Conservation (phyloP, 2,797 vertebrate species). For the Pogonophryne albipinna region DNA sequence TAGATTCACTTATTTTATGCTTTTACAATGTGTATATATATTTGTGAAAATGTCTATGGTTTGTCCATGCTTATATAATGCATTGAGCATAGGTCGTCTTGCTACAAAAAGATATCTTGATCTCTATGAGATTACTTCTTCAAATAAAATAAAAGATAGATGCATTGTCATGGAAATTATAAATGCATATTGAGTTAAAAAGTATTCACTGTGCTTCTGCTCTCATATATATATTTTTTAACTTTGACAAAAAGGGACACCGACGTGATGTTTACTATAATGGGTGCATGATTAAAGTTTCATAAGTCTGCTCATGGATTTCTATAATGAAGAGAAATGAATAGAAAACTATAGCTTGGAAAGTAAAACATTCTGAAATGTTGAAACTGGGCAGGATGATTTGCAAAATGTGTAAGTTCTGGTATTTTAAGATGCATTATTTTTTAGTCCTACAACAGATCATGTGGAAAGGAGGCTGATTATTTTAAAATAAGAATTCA, state of each 20-base stretch:
- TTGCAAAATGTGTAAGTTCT: neutral
- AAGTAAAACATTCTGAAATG: neutral
- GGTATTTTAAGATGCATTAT: neutral
- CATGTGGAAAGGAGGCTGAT: neutral
- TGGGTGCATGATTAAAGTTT: conserved; percentile 1
- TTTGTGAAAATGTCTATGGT: neutral
- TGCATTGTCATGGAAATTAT: neutral
- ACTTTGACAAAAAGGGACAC: neutral
- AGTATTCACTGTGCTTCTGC: no score
- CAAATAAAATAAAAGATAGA: neutral
- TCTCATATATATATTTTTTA: neutral
- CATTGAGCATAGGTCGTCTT: neutral
- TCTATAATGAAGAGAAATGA: neutral
- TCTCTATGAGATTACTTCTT: neutral
- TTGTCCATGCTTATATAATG: neutral
- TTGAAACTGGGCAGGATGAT: neutral
- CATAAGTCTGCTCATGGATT: neutral
- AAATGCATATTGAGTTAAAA: neutral
- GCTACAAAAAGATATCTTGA: neutral
- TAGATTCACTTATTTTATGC: neutral
- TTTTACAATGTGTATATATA: neutral
- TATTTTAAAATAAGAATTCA: no score
- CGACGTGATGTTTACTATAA: neutral
- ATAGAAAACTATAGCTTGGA: neutral
- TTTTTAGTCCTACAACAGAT: neutral